Evolutionary conservation across 2,888 invertebrate species (phyloP).

Genomic region (Meiosimyza platycephala): DNA sequence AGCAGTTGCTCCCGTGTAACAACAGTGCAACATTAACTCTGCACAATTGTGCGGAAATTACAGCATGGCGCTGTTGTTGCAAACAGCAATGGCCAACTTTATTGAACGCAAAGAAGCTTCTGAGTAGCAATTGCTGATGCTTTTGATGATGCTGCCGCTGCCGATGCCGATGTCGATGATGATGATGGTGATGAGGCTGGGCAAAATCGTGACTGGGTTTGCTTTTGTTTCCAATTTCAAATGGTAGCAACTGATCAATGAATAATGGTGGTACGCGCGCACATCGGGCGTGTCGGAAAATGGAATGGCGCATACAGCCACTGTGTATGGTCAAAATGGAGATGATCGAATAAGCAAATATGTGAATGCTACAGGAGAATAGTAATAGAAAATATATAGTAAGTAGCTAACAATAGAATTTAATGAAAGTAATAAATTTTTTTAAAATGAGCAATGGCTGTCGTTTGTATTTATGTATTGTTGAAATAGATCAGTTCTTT

Average conservation of each 20-base stretch:
- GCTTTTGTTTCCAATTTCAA: conserved; percentile 21
- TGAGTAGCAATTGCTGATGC: not conserved
- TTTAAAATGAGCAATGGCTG: too few relatives aligned
- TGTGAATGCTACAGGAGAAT: too few relatives aligned
- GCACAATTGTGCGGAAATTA: conserved; percentile 15
- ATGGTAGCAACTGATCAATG: conserved; percentile 31
- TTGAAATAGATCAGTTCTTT: too few relatives aligned
- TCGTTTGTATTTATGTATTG: too few relatives aligned
- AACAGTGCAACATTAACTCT: not conserved
- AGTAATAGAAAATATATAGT: too few relatives aligned
- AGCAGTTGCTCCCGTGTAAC: conserved; percentile 4
- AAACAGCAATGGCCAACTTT: conserved; percentile 1
- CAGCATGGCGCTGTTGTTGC: conserved; percentile 20
- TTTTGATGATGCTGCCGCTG: conserved; percentile 6
- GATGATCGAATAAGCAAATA: not conserved
- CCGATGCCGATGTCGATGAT: conserved; percentile 2
- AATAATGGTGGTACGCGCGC: conserved; percentile 22
- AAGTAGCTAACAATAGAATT: too few relatives aligned
- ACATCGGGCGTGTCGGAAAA: not conserved
- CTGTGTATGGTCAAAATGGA: conserved; percentile 11
- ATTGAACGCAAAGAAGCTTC: conserved; percentile 2
- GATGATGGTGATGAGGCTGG: conserved; percentile 17
- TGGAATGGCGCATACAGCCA: not conserved
- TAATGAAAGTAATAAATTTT: too few relatives aligned
- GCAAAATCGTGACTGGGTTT: conserved; percentile 19